Evolutionary conservation across 92 coral and sea anemone species (phyloP).

Genomic region (Chrysogorgia sp.): DNA sequence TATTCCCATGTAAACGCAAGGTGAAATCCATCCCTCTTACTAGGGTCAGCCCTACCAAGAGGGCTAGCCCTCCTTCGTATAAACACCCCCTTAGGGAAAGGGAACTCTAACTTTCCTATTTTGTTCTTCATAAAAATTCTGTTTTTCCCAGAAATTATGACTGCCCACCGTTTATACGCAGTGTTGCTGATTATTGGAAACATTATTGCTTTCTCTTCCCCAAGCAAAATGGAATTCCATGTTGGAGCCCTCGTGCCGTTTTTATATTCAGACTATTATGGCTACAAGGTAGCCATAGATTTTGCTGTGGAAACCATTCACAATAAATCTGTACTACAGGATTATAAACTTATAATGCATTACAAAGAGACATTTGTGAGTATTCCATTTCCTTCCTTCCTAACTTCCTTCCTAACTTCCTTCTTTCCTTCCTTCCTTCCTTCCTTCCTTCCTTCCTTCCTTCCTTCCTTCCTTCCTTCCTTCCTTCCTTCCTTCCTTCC

Average conservation of each 20-base stretch:
- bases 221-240: constrained; percentile 2
- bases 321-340: not conserved
- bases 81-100: too few relatives aligned
- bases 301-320: constrained; percentile 24
- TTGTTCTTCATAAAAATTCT: too few relatives aligned
- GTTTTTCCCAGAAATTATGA: constrained; percentile 1
- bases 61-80: too few relatives aligned
- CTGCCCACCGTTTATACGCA: not conserved
- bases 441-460: too few relatives aligned
- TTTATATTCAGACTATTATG: not conserved
- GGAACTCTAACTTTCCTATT: too few relatives aligned
- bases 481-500: too few relatives aligned
- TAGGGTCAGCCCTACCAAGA: too few relatives aligned
- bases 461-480: too few relatives aligned
- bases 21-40: too few relatives aligned
- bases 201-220: not conserved
- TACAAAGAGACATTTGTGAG: not conserved
- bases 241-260: constrained; percentile 5
- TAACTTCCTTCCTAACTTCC: too few relatives aligned
- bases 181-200: not conserved
- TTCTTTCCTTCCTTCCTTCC: too few relatives aligned
- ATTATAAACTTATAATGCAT: constrained; percentile 11
- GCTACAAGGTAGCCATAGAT: constrained; percentile 13
- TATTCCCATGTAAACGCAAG: too few relatives aligned
- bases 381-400: not conserved